Evolutionary conservation across 2,797 vertebrate genomes (phyloP), one percentile per base, ranked within the genome.

Genomic region (Lates japonicus): DNA sequence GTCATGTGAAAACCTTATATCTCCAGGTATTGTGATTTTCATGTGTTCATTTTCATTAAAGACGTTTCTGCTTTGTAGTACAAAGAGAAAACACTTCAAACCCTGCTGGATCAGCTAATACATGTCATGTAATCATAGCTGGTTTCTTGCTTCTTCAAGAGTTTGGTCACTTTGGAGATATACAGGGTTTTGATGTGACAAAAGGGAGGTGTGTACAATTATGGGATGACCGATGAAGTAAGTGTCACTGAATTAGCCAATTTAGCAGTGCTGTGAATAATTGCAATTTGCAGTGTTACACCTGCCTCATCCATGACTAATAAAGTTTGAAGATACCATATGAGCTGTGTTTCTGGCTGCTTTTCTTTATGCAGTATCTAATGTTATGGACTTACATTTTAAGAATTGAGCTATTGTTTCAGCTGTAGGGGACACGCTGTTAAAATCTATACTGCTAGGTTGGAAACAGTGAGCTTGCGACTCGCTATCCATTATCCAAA

Each of bases 311-410:
- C 48, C 49, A 19, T 80, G 9, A 79, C 63, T 60, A 91, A 91
- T 90, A 88, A 87, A 84, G 42, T 51, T 76, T 46, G 52, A 37
- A 74, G 11, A 77, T 48, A 14, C 74, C 19, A 62, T 12, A 81
- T n/a, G 20, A 85, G 25, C 52, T 76, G 65, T 82, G 73, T 83
- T 81, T 76, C 73, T 65, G 54, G 52, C 29, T 71, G 72, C 14
- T 80, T 85, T 77, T 71, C 37, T 83, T 74, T 14, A 52, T 35
- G 29, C 7, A 37, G n/a, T 37, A 54, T 17, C 31, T 48, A 25
- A 46, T 60, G n/a, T 58, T 31, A 17, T 42, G 16, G 22, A 72
- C 17, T 37, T 61, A 2, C 9, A 64, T 60, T 73, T 77, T 14
- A 63, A 25, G 22, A 58, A 25, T 12, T 5, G 2, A 19, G 46